Conservation (phyloP, 2,888 invertebrate genomes). For the Sinhomidia bicolor region DNA sequence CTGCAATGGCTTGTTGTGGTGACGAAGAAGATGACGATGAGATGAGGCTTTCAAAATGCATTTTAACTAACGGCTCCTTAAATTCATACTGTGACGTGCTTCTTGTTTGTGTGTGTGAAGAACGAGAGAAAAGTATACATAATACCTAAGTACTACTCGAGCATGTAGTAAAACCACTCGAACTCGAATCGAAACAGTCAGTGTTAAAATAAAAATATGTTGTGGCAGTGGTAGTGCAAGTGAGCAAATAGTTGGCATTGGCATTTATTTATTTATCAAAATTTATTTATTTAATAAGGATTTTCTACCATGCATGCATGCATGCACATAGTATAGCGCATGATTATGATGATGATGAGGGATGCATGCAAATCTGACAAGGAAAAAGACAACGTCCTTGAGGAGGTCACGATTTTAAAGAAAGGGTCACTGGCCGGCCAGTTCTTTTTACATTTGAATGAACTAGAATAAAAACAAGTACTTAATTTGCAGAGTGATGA, state of each 20-base stretch:
- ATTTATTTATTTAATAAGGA: constrained; percentile 13
- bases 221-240: constrained; percentile 45
- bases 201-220: constrained; percentile 8
- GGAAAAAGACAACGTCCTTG: constrained; percentile 79
- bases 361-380: constrained; percentile 27
- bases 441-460: constrained; percentile 71
- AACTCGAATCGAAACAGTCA: too few relatives aligned
- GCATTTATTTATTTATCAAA: constrained; percentile 6
- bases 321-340: neutral
- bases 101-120: neutral
- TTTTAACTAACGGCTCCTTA: constrained; percentile 64
- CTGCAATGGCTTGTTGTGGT: constrained; percentile 14
- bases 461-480: constrained; percentile 64
- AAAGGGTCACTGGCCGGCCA: constrained; percentile 79
- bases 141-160: too few relatives aligned
- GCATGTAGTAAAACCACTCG: neutral
- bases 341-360: constrained; percentile 13
- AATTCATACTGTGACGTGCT: constrained; percentile 16
- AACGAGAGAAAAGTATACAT: neutral
- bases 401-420: constrained; percentile 79
- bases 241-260: constrained; percentile 45
- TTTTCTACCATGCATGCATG: neutral
- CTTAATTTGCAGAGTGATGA: constrained; percentile 50
- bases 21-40: constrained; percentile 32
- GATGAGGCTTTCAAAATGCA: constrained; percentile 59